Percentiles rank a stretch among this genome's conserved stretches.
Conservation (phyloP, 2,797 vertebrate genomes). For the Malacoraja senta region DNA sequence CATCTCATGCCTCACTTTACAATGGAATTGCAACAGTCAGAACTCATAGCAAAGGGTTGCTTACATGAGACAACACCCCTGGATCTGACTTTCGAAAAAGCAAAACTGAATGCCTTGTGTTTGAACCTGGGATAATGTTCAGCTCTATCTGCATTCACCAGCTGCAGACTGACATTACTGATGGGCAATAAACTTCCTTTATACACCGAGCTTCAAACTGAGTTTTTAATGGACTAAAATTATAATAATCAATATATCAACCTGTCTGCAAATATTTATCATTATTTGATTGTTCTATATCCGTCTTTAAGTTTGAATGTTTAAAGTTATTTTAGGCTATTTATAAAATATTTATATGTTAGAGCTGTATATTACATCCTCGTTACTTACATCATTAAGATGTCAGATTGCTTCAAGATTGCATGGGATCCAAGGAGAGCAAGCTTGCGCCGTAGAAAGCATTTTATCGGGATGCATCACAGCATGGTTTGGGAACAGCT, state of each 20-base stretch:
- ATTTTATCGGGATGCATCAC: too few relatives aligned
- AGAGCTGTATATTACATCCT: not conserved
- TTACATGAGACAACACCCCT: not conserved
- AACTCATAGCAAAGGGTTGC: too few relatives aligned
- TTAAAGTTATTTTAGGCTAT: not conserved
- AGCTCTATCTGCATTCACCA: not conserved
- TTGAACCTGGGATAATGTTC: not conserved
- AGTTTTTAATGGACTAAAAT: not conserved
- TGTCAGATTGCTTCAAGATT: not conserved
- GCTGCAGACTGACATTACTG: not conserved
- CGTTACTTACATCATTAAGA: not conserved
- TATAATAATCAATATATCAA: not conserved
- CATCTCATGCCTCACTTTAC: not conserved
- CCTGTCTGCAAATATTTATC: not conserved
- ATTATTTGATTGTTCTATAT: not conserved
- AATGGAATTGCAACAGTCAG: not conserved
- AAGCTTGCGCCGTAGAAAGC: too few relatives aligned
- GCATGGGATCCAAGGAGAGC: too few relatives aligned
- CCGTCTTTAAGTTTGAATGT: not conserved
- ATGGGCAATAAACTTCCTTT: not conserved
- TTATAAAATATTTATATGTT: not conserved
- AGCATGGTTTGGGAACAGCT: too few relatives aligned
- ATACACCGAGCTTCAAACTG: not conserved
- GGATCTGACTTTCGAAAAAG: not conserved
- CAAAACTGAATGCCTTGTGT: not conserved